Percentiles rank a stretch among this genome's conserved stretches.
phyloP scores from a whole-genome alignment of 2,797 vertebrate genomes.

The Atherinosoma microstoma region DNA sequence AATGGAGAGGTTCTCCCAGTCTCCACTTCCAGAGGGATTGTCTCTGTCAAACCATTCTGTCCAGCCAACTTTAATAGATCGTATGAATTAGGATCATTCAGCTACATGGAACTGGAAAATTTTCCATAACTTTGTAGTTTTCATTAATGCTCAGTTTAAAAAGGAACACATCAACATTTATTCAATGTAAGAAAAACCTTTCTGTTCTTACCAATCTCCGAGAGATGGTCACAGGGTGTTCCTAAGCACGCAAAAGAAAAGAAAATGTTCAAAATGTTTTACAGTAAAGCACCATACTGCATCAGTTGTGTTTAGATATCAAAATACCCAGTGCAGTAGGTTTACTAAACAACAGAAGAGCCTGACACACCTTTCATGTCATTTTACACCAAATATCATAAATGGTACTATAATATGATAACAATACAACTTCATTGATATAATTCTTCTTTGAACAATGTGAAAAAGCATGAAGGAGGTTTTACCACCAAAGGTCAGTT shows the following conservation, averaged over 20 bases:
- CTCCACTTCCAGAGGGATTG: constrained; percentile 41
- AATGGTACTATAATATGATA: no score
- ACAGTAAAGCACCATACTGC: neutral
- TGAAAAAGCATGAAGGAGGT: no score
- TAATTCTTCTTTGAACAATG: no score
- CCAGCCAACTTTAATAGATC: constrained; percentile 51
- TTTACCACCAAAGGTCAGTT: neutral
- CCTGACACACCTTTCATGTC: no score
- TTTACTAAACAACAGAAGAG: no score
- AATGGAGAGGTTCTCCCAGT: constrained; percentile 37
- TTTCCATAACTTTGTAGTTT: neutral
- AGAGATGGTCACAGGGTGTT: neutral
- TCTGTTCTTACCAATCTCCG: neutral
- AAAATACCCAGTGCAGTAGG: neutral
- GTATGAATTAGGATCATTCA: neutral
- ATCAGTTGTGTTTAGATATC: neutral
- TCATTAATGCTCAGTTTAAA: no score
- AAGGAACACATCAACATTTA: neutral
- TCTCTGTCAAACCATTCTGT: constrained; percentile 70
- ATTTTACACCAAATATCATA: no score
- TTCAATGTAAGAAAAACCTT: neutral
- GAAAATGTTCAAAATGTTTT: neutral
- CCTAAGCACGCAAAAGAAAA: neutral
- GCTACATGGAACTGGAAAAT: neutral
- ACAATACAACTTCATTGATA: no score